Evolutionary conservation across 2,888 invertebrate species (phyloP), one percentile per base, ranked within the genome.

Genomic region (Lypha dubia): DNA sequence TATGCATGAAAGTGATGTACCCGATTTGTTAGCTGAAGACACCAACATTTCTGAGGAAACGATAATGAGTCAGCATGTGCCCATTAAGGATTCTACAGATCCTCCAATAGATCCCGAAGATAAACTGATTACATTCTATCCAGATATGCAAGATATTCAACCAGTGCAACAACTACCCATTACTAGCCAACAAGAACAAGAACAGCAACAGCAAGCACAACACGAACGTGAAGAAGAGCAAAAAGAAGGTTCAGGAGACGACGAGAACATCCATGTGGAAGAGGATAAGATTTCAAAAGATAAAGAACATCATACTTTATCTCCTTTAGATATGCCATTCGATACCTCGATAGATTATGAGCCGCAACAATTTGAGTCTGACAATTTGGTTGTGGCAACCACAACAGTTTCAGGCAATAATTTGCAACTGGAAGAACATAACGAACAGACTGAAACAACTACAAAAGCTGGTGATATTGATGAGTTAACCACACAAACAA

Each of bases 401-500:
- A 91, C 91, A 7, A 91, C 88, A 8, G 56, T 67, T n/a, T 11
- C 65, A 9, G 41, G 65, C 2, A 76, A 38, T 63, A 63, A 79
- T 1, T 60, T 49, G 4, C 70, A 71, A 3, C 53, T 53, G 0
- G 83, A 73, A 44, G 60, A 58, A 0, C 74, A 73, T 32, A 62
- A 35, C 0, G 86, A 81, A n/a, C 77, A 84, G 20, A 87, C 88
- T 24, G 88, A 87, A 15, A 88, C 88, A 11, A 90, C 91, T 9
- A 90, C 90, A 11, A 89, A 89, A 62, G 90, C 90, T 1, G 88
- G 89, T 1, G 90, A 89, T 44, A 90, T 89, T 58, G 87, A 90
- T 0, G 91, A 91, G 83, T 88, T 91, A 49, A 92, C 93, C 38
- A 92, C 91, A 1, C 92, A 91, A 79, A 92, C 92, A 1, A 90